Evolutionary conservation across 1,140 invertebrate species (phyloP).

Genomic region (Latrodectus geometricus): DNA sequence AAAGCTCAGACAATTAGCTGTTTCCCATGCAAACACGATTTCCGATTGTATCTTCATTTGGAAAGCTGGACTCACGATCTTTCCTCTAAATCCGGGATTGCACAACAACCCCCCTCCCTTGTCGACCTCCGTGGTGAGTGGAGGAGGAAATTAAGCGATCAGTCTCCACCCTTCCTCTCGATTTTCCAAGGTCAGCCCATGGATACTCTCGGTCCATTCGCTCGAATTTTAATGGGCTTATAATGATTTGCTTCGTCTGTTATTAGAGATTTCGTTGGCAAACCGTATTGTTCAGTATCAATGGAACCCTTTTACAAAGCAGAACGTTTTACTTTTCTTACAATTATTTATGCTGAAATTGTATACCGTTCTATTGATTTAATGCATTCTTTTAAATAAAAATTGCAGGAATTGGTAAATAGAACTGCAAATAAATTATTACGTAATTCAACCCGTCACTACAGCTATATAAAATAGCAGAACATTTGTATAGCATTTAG

Average conservation of each 20-base stretch:
- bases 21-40: conserved; percentile 35
- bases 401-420: too few relatives aligned
- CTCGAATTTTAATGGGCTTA: conserved; percentile 5
- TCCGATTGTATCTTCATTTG: conserved; percentile 58
- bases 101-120: not conserved
- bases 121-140: not conserved
- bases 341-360: too few relatives aligned
- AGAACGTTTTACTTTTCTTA: too few relatives aligned
- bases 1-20: conserved; percentile 9
- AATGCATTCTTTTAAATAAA: too few relatives aligned
- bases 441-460: too few relatives aligned
- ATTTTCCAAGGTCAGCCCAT: conserved; percentile 34
- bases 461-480: too few relatives aligned
- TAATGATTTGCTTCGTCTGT: not conserved
- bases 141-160: conserved; percentile 21
- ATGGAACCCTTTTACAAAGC: too few relatives aligned
- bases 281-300: too few relatives aligned
- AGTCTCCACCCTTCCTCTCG: conserved; percentile 14
- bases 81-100: conserved; percentile 51
- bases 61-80: conserved; percentile 47
- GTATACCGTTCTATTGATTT: too few relatives aligned
- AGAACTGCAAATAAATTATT: too few relatives aligned
- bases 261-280: not conserved
- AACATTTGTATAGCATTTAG: too few relatives aligned
- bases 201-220: not conserved